Evolutionary conservation across 2,888 invertebrate species (phyloP).

Genomic region (Amphimallon solstitiale): DNA sequence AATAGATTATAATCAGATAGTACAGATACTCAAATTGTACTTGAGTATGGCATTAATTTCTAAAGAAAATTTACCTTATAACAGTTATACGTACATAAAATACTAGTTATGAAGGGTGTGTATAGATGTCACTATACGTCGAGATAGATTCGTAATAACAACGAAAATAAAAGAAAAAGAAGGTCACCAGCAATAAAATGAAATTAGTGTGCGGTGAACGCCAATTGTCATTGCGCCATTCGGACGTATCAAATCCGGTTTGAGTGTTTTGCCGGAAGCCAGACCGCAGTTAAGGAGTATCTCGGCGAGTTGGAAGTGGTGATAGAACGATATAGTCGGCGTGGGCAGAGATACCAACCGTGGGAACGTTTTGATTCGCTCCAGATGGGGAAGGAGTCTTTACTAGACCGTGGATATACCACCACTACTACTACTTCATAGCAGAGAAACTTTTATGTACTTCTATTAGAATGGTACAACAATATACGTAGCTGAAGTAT

Average conservation of each 20-base stretch:
- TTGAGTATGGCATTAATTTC: too few species aligned
- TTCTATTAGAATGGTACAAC: too few species aligned
- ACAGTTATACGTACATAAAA: too few species aligned
- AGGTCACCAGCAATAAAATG: not conserved
- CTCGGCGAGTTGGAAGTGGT: slow-evolving; percentile 43
- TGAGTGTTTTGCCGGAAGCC: slow-evolving; percentile 44
- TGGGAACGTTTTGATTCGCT: slow-evolving; percentile 46
- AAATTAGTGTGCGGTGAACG: slow-evolving; percentile 3
- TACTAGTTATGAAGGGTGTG: too few species aligned
- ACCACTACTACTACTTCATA: slow-evolving; percentile 39
- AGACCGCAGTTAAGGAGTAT: slow-evolving; percentile 46
- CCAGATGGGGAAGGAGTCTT: slow-evolving; percentile 40
- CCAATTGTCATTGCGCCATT: slow-evolving; percentile 27
- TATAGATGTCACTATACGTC: too few species aligned
- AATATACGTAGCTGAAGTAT: too few species aligned
- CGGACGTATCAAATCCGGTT: slow-evolving; percentile 39
- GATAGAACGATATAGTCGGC: slow-evolving; percentile 45
- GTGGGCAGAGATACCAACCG: slow-evolving; percentile 48
- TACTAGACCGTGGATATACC: slow-evolving; percentile 42
- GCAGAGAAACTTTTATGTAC: too few species aligned
- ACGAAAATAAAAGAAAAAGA: not conserved
- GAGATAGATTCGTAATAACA: not conserved
- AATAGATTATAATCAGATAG: too few species aligned
- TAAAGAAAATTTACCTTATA: too few species aligned
- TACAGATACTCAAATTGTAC: too few species aligned